Percentiles rank a stretch among this genome's conserved stretches.
phyloP scores from a whole-genome alignment of 2,797 vertebrate genomes.

The Petrocephalus schoutedeni region DNA sequence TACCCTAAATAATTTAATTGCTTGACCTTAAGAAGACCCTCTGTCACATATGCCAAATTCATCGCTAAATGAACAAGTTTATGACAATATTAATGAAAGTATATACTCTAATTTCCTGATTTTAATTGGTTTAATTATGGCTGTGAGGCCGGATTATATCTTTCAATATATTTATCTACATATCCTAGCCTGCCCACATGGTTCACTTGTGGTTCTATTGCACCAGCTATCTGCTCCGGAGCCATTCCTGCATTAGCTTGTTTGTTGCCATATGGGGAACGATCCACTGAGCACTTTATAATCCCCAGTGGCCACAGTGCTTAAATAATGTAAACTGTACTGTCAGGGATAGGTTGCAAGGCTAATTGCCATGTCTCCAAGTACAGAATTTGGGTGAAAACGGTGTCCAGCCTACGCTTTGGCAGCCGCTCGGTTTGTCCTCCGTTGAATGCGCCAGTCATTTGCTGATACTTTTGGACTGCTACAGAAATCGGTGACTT shows the following conservation, averaged over 20 bases:
- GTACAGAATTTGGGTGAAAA: constrained; percentile 26
- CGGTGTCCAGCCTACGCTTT: not conserved
- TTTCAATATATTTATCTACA: not conserved
- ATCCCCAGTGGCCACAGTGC: not conserved
- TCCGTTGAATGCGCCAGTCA: constrained; percentile 22
- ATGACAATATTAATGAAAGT: not conserved
- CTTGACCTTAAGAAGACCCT: not conserved
- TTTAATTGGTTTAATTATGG: not conserved
- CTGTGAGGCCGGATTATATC: not conserved
- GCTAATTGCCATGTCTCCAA: constrained; percentile 35
- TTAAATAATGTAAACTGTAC: constrained; percentile 6
- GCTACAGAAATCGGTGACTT: constrained; percentile 23
- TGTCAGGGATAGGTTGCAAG: constrained; percentile 10
- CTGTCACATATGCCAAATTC: not conserved
- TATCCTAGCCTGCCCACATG: not conserved
- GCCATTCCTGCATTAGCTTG: not conserved
- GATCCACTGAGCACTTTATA: not conserved
- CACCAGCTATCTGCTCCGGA: not conserved
- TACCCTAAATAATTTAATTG: not conserved
- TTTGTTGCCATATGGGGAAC: not conserved
- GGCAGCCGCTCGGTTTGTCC: not conserved
- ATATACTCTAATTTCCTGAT: not conserved
- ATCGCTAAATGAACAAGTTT: not conserved
- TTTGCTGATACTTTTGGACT: constrained; percentile 29
- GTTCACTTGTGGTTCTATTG: not conserved